Conservation (phyloP, 2,113 vertebrate species). For the Zingel zingel region DNA sequence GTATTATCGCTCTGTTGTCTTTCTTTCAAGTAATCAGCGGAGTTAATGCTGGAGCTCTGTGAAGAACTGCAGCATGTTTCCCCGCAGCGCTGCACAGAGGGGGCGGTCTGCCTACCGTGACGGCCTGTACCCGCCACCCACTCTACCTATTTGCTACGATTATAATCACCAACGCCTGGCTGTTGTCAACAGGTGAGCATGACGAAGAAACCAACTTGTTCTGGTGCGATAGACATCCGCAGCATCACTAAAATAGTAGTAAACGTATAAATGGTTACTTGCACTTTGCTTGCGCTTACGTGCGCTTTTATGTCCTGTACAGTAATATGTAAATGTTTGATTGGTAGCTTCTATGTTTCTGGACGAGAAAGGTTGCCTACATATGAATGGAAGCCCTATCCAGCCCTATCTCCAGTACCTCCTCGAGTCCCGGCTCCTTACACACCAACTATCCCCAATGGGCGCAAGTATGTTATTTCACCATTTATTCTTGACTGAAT, state of each 20-base stretch:
- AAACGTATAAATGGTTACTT: not conserved
- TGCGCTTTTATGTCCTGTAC: not conserved
- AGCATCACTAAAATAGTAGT: not conserved
- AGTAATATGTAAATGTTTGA: slow-evolving; percentile 18
- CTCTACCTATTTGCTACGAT: slow-evolving; percentile 65
- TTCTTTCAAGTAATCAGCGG: not conserved
- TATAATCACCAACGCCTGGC: slow-evolving; percentile 54
- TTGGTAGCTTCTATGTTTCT: slow-evolving; percentile 52
- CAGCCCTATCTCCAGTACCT: not conserved
- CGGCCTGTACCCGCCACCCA: slow-evolving; percentile 60
- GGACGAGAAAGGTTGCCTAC: slow-evolving; percentile 43
- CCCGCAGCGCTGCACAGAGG: slow-evolving; percentile 17
- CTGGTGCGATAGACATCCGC: not conserved
- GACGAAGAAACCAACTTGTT: accelerated
- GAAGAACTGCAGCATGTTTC: slow-evolving; percentile 65
- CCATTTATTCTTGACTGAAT: not conserved
- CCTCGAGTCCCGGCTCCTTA: slow-evolving; percentile 6
- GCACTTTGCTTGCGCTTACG: not conserved
- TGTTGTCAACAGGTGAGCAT: slow-evolving; percentile 69
- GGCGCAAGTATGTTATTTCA: slow-evolving; percentile 70
- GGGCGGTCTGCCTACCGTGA: slow-evolving; percentile 50
- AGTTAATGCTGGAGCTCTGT: slow-evolving; percentile 45
- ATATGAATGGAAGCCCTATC: slow-evolving; percentile 67
- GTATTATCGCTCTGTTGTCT: not conserved
- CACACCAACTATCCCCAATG: slow-evolving; percentile 16